Percentiles rank a stretch among this genome's conserved stretches.
Evolutionary conservation across 2,888 invertebrate species (phyloP).

Genomic region (Drosophila anomelani): DNA sequence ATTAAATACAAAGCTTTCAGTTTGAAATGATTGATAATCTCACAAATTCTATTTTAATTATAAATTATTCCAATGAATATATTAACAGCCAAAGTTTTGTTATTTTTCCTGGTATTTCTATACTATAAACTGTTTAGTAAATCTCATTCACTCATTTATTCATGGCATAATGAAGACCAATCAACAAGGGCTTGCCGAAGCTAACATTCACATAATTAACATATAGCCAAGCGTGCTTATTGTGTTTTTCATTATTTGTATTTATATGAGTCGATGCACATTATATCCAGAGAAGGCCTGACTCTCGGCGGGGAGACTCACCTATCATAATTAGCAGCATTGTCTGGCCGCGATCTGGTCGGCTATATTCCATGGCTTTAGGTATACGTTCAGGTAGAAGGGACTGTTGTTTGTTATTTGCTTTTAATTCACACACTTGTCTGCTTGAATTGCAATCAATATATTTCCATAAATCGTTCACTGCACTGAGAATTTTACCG

Average conservation of each 20-base stretch:
- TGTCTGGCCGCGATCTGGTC: conserved; percentile 19
- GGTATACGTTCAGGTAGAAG: conserved; percentile 9
- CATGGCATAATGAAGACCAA: conserved; percentile 18
- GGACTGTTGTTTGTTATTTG: conserved; percentile 39
- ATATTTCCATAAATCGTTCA: conserved; percentile 48
- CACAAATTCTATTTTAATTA: not conserved
- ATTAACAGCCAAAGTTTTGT: not conserved
- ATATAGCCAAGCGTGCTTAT: conserved; percentile 13
- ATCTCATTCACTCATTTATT: conserved; percentile 18
- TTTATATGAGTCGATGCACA: conserved; percentile 2
- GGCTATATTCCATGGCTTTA: conserved; percentile 17
- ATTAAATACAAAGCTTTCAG: not conserved
- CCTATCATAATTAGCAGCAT: conserved; percentile 61
- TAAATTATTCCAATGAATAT: not conserved
- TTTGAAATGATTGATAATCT: conserved; percentile 3
- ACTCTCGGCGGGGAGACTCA: conserved; percentile 43
- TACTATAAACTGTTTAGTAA: not conserved
- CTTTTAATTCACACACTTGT: conserved; percentile 54
- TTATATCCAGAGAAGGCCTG: conserved; percentile 19
- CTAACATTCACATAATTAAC: conserved; percentile 53
- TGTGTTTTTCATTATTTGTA: conserved; percentile 1
- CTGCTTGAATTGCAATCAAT: conserved; percentile 54
- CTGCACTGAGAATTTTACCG: conserved; percentile 28
- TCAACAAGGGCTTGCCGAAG: conserved; percentile 28
- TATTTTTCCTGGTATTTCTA: conserved; percentile 11